Evolutionary conservation across 1,140 invertebrate species (phyloP).

Genomic region (Macrobrachium rosenbergii): DNA sequence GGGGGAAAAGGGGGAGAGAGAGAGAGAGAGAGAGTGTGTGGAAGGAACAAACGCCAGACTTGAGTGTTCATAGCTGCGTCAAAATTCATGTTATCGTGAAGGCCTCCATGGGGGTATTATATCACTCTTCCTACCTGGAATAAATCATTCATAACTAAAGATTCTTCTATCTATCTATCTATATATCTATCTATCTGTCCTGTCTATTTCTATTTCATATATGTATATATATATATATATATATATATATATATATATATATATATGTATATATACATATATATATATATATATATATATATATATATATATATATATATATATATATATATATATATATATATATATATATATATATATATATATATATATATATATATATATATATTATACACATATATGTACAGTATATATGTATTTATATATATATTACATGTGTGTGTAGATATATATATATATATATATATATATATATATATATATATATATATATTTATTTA

Average conservation of each 20-base stretch:
- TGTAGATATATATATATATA: too few relatives aligned
- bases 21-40: not conserved
- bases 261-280: not conserved
- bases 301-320: not conserved
- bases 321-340: constrained; percentile 6
- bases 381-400: constrained; percentile 7
- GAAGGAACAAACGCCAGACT: not conserved
- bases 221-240: not conserved
- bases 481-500: too few relatives aligned
- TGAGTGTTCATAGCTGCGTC: too few relatives aligned
- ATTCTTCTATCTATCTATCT: constrained; percentile 6
- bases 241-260: constrained; percentile 12
- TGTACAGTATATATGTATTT: not conserved
- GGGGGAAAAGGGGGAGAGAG: constrained; percentile 21
- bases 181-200: constrained; percentile 23
- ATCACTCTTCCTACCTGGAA: too few relatives aligned
- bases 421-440: too few relatives aligned
- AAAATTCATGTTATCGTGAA: too few relatives aligned
- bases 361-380: constrained; percentile 17
- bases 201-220: not conserved
- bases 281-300: not conserved
- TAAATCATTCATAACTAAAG: not conserved
- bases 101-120: too few relatives aligned
- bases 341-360: constrained; percentile 8
- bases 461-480: too few relatives aligned